Percentiles rank a stretch among this genome's conserved stretches.
phyloP scores from a whole-genome alignment of 2,797 vertebrate genomes.

The Telmatherina bonti region DNA sequence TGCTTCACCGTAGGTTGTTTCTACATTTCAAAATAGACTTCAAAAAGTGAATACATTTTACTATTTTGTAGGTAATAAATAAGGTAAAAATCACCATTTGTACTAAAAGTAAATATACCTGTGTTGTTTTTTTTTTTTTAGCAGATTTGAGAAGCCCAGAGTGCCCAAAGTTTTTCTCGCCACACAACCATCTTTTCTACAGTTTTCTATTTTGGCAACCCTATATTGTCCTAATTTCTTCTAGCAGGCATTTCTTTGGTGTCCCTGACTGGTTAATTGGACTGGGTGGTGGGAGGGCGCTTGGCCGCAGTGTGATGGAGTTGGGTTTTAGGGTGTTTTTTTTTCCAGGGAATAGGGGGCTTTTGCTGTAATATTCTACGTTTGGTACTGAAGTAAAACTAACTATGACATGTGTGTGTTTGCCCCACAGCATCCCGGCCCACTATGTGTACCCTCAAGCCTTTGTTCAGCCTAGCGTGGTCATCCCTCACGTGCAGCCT shows the following conservation, averaged over 20 bases:
- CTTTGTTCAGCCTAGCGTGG: constrained; percentile 96
- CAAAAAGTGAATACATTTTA: not conserved
- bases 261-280: constrained; percentile 76
- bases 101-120: constrained; percentile 15
- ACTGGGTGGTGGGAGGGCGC: constrained; percentile 65
- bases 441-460: constrained; percentile 99
- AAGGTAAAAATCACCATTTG: constrained; percentile 15
- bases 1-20: constrained; percentile 22
- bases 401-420: constrained; percentile 44
- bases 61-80: constrained; percentile 2
- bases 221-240: constrained; percentile 91
- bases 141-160: constrained; percentile 16
- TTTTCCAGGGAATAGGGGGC: not conserved
- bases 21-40: not conserved
- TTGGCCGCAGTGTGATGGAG: constrained; percentile 76
- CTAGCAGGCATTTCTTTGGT: constrained; percentile 85
- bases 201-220: constrained; percentile 94
- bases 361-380: constrained; percentile 3
- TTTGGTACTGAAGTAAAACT: constrained; percentile 20
- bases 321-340: constrained; percentile 43
- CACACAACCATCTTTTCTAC: constrained; percentile 52
- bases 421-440: constrained; percentile 94
- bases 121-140: constrained; percentile 22
- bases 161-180: constrained; percentile 32
- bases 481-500: constrained; percentile 95